phyloP scores from a whole-genome alignment of 2,113 vertebrate species.

The Otocyon megalotis region DNA sequence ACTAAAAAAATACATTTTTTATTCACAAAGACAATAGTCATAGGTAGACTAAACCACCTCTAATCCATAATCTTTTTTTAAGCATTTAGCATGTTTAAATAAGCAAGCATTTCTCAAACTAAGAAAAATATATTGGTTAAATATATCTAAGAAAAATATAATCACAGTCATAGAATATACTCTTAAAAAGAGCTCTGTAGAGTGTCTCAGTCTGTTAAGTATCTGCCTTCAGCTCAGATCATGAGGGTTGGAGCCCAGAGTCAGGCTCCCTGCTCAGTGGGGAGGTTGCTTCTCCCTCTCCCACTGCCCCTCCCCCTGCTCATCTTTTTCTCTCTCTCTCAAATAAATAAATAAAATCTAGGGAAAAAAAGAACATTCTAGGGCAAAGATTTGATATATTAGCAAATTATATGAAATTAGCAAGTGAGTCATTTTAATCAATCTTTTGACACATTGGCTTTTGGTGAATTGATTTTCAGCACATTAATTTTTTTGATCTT shows the following conservation, averaged over 20 bases:
- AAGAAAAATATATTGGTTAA: slow-evolving; percentile 9
- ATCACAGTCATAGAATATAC: background rate
- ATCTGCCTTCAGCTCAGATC: background rate
- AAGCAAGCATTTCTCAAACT: background rate
- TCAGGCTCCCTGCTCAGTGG: background rate
- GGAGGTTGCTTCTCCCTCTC: background rate
- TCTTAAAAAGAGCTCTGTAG: background rate
- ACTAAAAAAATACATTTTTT: background rate
- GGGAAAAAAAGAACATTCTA: background rate
- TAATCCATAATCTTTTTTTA: background rate
- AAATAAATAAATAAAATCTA: background rate
- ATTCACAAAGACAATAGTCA: background rate
- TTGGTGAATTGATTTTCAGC: background rate
- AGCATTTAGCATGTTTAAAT: background rate
- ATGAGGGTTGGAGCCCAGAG: too few species aligned
- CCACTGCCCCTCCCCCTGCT: background rate
- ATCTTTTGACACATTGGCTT: background rate
- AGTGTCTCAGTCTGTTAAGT: background rate
- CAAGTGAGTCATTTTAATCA: background rate
- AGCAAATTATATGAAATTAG: background rate
- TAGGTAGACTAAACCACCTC: background rate
- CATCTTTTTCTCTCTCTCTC: background rate
- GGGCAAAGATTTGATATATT: background rate
- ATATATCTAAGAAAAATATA: background rate
- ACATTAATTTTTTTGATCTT: background rate